These are phyloP conservation scores for Calephelis perditalis DNA, from an alignment of 2,888 invertebrate species.

Conservation along the genomic window DNA sequence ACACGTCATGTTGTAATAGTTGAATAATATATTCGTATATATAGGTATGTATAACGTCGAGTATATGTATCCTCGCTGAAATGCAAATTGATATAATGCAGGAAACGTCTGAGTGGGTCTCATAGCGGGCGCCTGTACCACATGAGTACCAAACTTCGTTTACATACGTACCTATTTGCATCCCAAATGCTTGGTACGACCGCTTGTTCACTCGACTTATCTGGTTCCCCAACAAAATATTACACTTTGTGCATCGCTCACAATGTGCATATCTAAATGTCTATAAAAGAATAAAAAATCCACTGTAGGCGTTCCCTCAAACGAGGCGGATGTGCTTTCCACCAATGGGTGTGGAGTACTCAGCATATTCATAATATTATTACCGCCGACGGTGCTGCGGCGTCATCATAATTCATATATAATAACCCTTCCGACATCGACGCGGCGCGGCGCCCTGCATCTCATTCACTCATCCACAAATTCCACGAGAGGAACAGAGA, in stretches of 20 bases:
- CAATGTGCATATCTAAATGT: conserved; percentile 64
- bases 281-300: conserved; percentile 76
- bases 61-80: conserved; percentile 51
- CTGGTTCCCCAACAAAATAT: conserved; percentile 69
- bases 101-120: conserved; percentile 77
- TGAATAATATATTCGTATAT: conserved; percentile 14
- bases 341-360: conserved; percentile 71
- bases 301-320: conserved; percentile 71
- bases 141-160: conserved; percentile 75
- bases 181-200: conserved; percentile 71
- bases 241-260: conserved; percentile 74
- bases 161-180: conserved; percentile 76
- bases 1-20: background rate
- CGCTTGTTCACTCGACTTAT: conserved; percentile 66
- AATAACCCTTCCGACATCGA: conserved; percentile 73
- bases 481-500: conserved; percentile 57
- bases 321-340: conserved; percentile 71
- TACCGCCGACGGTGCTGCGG: conserved; percentile 71
- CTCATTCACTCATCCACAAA: conserved; percentile 53
- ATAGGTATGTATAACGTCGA: conserved; percentile 9
- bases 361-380: conserved; percentile 79
- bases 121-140: conserved; percentile 70
- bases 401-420: conserved; percentile 79
- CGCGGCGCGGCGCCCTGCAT: conserved; percentile 57
- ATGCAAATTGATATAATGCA: conserved; percentile 77